These are phyloP conservation scores for Apocrypta bakeri DNA, from an alignment of 1,140 invertebrate species.

Conservation along the genomic window DNA sequence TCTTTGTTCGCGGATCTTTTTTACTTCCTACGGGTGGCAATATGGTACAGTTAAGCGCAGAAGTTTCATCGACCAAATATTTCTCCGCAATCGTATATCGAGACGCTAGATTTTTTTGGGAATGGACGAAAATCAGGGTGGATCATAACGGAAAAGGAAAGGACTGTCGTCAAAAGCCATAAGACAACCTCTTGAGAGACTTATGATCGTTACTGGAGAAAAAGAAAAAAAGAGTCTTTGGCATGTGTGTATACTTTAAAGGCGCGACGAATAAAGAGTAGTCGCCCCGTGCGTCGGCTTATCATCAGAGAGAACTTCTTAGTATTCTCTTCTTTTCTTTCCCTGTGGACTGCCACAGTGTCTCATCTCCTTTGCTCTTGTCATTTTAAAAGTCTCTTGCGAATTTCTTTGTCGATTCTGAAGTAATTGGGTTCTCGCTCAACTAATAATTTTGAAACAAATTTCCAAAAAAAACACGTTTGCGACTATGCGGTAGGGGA, in stretches of 20 bases:
- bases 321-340: slow-evolving; percentile 28
- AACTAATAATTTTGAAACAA: not conserved
- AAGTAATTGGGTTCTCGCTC: slow-evolving; percentile 25
- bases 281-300: slow-evolving; percentile 14
- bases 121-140: too few relatives aligned
- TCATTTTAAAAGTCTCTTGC: slow-evolving; percentile 22
- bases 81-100: too few relatives aligned
- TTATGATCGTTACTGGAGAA: not conserved
- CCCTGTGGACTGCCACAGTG: not conserved
- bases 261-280: not conserved
- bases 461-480: too few relatives aligned
- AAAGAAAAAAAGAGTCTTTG: not conserved
- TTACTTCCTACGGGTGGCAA: not conserved
- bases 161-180: not conserved
- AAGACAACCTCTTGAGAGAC: not conserved
- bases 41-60: not conserved
- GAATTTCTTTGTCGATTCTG: slow-evolving; percentile 20
- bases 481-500: slow-evolving; percentile 24
- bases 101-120: too few relatives aligned
- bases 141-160: not conserved
- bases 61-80: not conserved
- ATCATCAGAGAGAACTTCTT: slow-evolving; percentile 11
- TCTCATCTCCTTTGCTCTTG: slow-evolving; percentile 17
- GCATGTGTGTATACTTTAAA: not conserved
- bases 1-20: not conserved